Base-by-base conservation (phyloP, 2,888 invertebrate species). In the Hyposoter dolosus region DNA sequence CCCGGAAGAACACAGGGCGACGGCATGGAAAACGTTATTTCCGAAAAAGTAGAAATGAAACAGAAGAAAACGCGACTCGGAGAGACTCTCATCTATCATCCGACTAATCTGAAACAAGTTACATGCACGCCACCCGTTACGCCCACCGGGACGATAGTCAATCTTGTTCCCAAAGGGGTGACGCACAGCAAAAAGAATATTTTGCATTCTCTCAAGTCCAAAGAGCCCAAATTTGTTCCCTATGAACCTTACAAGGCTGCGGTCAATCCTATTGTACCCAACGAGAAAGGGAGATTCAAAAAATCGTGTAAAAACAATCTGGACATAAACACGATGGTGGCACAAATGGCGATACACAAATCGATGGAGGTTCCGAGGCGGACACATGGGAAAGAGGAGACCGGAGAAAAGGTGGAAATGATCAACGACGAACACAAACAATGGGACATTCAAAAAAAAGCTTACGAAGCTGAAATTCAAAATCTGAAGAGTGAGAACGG, bases 241-340 rank as follows among this genome's bases (percentile, higher is more conserved):
- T 98, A 97, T 89, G 98, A 98, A 92, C 98, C 98, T 0, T 98
- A 98, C 92, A 96, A 98, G 91, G 98, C 96, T 19, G 98, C 98
- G 74, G 97, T 98, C 0, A 97, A 96, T 91, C 97, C 97, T 9
- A 97, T 98, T 86, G 95, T 96, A 28, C 95, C 96, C 0, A 88
- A 89, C 50, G 94, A 94, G 86, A 93, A 95, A 86, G 80, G 47
- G 40, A 94, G 94, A 75, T 91, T 92, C 28, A 92, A 90, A 77
- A 94, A 94, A 91, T 92, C 93, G n/a, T 87, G 91, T 1, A 94
- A 92, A 89, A 96, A 96, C 88, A 96, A 96, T 90, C 95, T 96
- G 91, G 96, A 96, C 89, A 95, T 96, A 63, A 96, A 95, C 82
- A 95, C 96, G 40, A 94, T 97, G 80, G 97, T 96, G 12, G 95